Conservation (phyloP, 2,797 vertebrate genomes). For the Labroides dimidiatus region DNA sequence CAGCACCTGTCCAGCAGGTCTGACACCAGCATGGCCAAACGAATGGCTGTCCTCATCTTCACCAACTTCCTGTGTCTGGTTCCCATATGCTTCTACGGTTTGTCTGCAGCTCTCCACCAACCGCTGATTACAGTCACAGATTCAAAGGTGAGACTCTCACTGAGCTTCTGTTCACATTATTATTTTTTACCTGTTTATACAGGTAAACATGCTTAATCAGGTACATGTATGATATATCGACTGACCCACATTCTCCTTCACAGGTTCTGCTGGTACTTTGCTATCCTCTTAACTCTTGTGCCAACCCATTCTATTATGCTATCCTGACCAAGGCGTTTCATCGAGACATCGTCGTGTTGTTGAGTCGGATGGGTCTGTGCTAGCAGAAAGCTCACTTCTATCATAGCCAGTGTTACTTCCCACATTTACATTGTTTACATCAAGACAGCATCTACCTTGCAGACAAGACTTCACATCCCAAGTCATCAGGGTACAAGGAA, state of each 20-base stretch:
- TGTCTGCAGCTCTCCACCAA: conserved; percentile 89
- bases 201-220: too few relatives aligned
- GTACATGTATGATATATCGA: background rate
- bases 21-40: conserved; percentile 89
- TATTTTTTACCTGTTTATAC: too few relatives aligned
- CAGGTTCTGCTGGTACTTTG: conserved; percentile 88
- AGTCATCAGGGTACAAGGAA: too few relatives aligned
- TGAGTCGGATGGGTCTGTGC: conserved; percentile 89
- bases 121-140: conserved; percentile 90
- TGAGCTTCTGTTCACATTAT: background rate
- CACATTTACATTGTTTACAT: conserved; percentile 33
- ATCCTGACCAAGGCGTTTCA: conserved; percentile 91
- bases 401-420: conserved; percentile 78
- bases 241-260: conserved; percentile 14
- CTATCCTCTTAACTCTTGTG: conserved; percentile 92
- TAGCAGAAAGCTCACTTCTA: conserved; percentile 84
- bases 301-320: conserved; percentile 91
- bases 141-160: conserved; percentile 84
- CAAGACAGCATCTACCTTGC: background rate
- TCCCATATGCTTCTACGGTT: conserved; percentile 91
- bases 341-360: conserved; percentile 86
- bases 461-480: background rate
- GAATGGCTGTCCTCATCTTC: conserved; percentile 91
- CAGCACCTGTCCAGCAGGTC: conserved; percentile 87
- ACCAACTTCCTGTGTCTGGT: conserved; percentile 91